A percentile compares a stretch with the other conserved stretches of the same genome.
phyloP scores from a whole-genome alignment of 2,888 invertebrate genomes.

The Noctua fimbriata region DNA sequence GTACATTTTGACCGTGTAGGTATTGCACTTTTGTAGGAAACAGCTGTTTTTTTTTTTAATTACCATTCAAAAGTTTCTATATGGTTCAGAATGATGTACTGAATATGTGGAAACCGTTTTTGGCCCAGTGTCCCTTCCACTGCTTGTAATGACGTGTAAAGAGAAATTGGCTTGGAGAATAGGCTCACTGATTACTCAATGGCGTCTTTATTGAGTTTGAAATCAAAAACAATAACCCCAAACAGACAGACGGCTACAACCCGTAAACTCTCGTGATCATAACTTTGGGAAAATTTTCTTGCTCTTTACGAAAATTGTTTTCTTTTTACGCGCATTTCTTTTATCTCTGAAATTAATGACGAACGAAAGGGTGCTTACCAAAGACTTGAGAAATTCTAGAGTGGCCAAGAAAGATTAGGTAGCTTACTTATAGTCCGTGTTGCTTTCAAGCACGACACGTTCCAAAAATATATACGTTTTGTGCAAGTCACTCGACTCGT shows the following conservation, averaged over 20 bases:
- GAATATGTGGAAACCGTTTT: no score
- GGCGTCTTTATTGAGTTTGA: neutral
- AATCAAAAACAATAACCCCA: slow-evolving; percentile 7
- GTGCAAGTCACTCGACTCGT: slow-evolving; percentile 28
- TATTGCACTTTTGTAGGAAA: no score
- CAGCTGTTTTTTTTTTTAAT: no score
- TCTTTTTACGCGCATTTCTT: neutral
- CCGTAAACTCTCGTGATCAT: neutral
- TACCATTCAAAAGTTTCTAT: no score
- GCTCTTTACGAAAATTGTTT: neutral
- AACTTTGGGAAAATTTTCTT: slow-evolving; percentile 1
- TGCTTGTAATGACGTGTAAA: neutral
- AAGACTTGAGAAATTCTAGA: slow-evolving; percentile 1
- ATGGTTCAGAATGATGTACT: no score
- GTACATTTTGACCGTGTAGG: no score
- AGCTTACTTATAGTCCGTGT: slow-evolving; percentile 32
- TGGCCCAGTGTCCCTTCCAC: no score
- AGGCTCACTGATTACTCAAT: neutral
- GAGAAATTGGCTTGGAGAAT: neutral
- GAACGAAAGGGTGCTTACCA: slow-evolving; percentile 14
- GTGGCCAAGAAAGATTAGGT: slow-evolving; percentile 20
- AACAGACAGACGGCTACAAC: neutral
- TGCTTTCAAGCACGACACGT: neutral
- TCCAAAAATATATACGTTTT: slow-evolving; percentile 25
- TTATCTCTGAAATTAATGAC: slow-evolving; percentile 29